Evolutionary conservation across 2,113 vertebrate species (phyloP).

Genomic region (Anhinga anhinga): DNA sequence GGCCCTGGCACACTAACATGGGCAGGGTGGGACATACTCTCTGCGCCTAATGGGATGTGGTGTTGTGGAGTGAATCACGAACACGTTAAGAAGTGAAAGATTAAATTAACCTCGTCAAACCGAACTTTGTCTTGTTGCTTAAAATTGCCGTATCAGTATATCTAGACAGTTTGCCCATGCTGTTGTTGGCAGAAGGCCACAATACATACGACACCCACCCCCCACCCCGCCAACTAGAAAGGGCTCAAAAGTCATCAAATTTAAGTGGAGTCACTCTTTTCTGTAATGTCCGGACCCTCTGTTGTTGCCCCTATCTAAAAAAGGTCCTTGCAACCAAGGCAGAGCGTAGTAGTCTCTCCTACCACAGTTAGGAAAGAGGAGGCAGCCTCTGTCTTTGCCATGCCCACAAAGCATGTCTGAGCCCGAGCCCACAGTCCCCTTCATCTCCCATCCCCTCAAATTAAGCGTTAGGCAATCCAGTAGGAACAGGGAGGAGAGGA

Average conservation of each 20-base stretch:
- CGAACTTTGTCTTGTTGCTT: neutral
- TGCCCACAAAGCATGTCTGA: no score
- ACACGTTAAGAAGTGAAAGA: rapidly evolving
- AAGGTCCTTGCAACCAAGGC: neutral
- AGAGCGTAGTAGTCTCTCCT: rapidly evolving
- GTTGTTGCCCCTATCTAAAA: neutral
- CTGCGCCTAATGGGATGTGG: neutral
- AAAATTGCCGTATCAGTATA: rapidly evolving
- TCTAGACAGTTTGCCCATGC: no score
- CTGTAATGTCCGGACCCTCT: neutral
- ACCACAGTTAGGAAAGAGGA: neutral
- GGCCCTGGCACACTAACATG: neutral
- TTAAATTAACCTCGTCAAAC: rapidly evolving
- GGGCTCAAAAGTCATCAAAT: neutral
- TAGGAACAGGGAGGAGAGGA: neutral
- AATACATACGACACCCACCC: rapidly evolving
- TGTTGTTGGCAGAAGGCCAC: neutral
- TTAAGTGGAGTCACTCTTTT: neutral
- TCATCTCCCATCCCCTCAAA: neutral
- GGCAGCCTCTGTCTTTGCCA: neutral
- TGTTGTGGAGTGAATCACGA: neutral
- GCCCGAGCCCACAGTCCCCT: no score
- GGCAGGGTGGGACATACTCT: neutral
- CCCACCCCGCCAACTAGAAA: neutral
- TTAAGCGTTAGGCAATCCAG: neutral